A percentile compares a stretch with the other conserved stretches of the same genome.
These are phyloP conservation scores for Paedocypris micromegethes DNA, from an alignment of 2,797 vertebrate genomes.

Conservation along the genomic window DNA sequence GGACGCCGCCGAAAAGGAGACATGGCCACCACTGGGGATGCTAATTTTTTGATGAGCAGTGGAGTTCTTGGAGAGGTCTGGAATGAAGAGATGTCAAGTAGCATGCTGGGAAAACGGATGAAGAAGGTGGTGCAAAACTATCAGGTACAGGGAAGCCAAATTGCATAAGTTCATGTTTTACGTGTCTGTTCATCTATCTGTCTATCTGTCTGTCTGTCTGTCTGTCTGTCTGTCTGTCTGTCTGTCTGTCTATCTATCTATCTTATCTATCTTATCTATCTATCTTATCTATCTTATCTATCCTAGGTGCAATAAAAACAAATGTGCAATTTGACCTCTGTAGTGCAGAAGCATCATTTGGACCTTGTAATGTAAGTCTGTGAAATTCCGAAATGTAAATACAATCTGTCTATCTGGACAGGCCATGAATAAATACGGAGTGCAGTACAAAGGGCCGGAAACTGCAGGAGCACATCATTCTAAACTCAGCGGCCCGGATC, in stretches of 20 bases:
- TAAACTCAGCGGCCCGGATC: slow-evolving; percentile 58
- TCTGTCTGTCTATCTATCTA: too few relatives aligned
- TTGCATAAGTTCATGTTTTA: background rate
- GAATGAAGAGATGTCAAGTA: slow-evolving; percentile 73
- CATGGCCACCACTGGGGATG: slow-evolving; percentile 45
- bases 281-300: too few relatives aligned
- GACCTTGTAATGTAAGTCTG: too few relatives aligned
- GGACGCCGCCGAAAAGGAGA: slow-evolving; percentile 53
- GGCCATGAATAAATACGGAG: slow-evolving; percentile 75
- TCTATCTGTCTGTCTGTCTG: too few relatives aligned
- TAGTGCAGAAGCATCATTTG: too few relatives aligned
- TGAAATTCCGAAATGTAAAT: too few relatives aligned
- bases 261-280: too few relatives aligned
- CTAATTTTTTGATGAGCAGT: slow-evolving; percentile 60
- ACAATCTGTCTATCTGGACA: slow-evolving; percentile 26
- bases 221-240: too few relatives aligned
- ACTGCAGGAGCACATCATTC: slow-evolving; percentile 31
- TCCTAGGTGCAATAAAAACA: background rate
- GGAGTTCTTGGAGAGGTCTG: slow-evolving; percentile 64
- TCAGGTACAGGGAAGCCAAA: slow-evolving; percentile 59
- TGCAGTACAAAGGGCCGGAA: slow-evolving; percentile 47
- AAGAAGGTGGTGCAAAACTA: slow-evolving; percentile 74
- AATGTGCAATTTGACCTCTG: background rate
- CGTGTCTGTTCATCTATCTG: too few relatives aligned
- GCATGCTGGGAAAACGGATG: slow-evolving; percentile 67